Conservation (phyloP, 2,888 invertebrate genomes). For the Trissonchulus sp. region DNA sequence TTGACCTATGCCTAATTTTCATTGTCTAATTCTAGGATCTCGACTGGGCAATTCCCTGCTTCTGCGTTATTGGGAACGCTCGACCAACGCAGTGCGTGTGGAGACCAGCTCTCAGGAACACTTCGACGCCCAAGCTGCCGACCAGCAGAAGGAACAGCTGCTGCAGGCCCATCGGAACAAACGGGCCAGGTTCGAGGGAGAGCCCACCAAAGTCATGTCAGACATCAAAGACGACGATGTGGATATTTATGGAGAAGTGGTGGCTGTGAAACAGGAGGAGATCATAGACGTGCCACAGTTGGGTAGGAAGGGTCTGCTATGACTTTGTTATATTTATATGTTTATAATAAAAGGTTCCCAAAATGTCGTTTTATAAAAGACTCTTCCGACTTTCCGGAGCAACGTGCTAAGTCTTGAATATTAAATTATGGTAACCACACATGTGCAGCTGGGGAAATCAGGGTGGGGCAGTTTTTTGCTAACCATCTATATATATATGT, state of each 20-base stretch:
- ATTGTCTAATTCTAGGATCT: constrained; percentile 97
- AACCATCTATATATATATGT: no score
- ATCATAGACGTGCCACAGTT: constrained; percentile 36
- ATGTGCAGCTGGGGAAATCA: no score
- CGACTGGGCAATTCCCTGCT: constrained; percentile 89
- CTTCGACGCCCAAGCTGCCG: background rate
- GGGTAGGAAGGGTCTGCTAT: constrained; percentile 16
- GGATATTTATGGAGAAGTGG: constrained; percentile 42
- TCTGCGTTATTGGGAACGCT: constrained; percentile 80
- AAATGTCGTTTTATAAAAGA: no score
- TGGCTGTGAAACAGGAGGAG: constrained; percentile 31
- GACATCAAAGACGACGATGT: constrained; percentile 63
- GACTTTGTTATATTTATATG: background rate
- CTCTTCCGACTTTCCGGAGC: no score
- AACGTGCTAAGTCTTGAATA: no score
- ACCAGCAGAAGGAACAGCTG: background rate
- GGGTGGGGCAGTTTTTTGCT: no score
- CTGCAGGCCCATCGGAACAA: background rate
- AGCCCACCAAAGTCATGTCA: background rate
- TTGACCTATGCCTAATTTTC: no score
- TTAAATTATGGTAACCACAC: no score
- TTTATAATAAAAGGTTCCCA: no score
- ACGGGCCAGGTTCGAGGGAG: background rate
- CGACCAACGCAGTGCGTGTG: constrained; percentile 20
- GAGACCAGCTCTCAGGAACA: constrained; percentile 54